A percentile compares a stretch with the other conserved stretches of the same genome.
phyloP scores from a whole-genome alignment of 2,888 invertebrate species.

The Amitus sp. region DNA sequence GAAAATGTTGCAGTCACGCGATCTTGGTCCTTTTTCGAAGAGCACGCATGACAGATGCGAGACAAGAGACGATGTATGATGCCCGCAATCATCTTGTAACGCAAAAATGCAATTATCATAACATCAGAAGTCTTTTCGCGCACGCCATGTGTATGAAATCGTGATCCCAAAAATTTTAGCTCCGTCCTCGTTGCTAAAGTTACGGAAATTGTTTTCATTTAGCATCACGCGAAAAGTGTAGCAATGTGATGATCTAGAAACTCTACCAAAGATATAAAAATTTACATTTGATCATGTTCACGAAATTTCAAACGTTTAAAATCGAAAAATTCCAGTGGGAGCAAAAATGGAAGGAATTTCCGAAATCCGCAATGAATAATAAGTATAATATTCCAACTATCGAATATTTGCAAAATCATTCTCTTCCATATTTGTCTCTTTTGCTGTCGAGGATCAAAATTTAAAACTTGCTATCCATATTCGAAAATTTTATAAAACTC shows the following conservation, averaged over 20 bases:
- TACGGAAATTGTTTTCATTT: conserved; percentile 14
- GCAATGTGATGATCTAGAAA: no score
- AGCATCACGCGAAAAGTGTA: conserved; percentile 8
- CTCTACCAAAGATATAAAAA: conserved; percentile 4
- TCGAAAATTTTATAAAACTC: no score
- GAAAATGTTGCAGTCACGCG: conserved; percentile 41
- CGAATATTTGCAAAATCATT: no score
- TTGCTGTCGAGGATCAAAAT: no score
- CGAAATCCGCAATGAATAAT: no score
- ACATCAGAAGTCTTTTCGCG: conserved; percentile 38
- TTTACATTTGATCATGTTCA: no score
- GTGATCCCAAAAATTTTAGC: conserved; percentile 39
- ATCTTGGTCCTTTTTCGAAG: conserved; percentile 33
- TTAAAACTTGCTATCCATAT: no score
- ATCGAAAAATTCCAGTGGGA: no score
- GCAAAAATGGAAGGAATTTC: no score
- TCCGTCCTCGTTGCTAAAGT: conserved; percentile 22
- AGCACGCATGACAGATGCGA: conserved; percentile 37
- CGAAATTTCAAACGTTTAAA: no score
- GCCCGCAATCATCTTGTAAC: conserved; percentile 37
- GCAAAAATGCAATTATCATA: conserved; percentile 37
- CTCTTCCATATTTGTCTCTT: no score
- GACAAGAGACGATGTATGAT: conserved; percentile 34
- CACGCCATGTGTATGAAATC: conserved; percentile 32
- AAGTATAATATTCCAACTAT: no score